Percentiles rank a stretch among this genome's conserved stretches.
Evolutionary conservation across 1,140 invertebrate genomes (phyloP).

Genomic region (Conopomorpha cramerella): DNA sequence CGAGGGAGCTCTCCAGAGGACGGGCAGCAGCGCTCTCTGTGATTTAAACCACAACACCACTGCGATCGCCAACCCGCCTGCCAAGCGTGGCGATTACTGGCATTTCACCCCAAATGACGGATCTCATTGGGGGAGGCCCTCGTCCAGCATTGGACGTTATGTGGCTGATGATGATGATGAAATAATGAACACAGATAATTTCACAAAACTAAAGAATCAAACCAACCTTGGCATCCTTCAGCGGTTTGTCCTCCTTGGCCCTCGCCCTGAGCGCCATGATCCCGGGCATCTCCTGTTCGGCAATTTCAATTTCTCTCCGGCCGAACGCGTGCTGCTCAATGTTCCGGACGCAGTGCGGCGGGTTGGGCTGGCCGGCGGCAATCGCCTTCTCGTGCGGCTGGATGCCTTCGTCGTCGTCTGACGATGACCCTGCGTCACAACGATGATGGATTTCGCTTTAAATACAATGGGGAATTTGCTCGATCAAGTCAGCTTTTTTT

Average conservation of each 20-base stretch:
- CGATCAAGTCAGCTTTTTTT: too few relatives aligned
- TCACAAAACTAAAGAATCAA: too few relatives aligned
- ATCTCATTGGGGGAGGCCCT: too few relatives aligned
- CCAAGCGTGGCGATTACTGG: too few relatives aligned
- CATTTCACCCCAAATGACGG: too few relatives aligned
- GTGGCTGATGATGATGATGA: too few relatives aligned
- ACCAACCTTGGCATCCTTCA: constrained; percentile 91
- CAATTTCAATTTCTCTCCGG: constrained; percentile 94
- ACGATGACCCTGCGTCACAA: constrained; percentile 50
- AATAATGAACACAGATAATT: too few relatives aligned
- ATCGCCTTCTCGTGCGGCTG: constrained; percentile 86
- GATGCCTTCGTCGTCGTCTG: constrained; percentile 50
- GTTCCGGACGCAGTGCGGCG: constrained; percentile 90
- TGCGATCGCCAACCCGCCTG: too few relatives aligned
- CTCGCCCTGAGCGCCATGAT: constrained; percentile 92
- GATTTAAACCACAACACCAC: too few relatives aligned
- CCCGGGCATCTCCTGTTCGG: constrained; percentile 99
- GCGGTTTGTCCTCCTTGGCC: constrained; percentile 89
- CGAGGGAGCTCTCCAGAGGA: too few relatives aligned
- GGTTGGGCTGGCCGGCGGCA: constrained; percentile 77
- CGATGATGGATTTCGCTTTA: constrained; percentile 1
- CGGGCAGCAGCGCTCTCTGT: too few relatives aligned
- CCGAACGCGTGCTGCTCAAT: constrained; percentile 93
- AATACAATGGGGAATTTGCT: not conserved
- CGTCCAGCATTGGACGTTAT: too few relatives aligned